Evolutionary conservation across 2,888 invertebrate species (phyloP), one percentile per base, ranked within the genome.

Genomic region (Cephus rjabovi): DNA sequence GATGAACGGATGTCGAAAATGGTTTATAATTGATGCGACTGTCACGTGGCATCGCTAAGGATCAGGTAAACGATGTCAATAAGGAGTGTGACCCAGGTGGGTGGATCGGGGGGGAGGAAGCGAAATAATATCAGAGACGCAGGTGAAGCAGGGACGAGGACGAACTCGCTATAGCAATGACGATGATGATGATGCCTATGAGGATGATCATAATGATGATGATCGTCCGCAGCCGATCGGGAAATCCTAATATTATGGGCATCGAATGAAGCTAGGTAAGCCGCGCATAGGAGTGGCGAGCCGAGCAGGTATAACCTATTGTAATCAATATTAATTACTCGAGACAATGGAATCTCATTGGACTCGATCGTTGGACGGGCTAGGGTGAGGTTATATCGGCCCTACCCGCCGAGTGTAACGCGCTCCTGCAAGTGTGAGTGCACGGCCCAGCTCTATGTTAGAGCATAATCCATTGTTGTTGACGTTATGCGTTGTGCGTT

Each of bases 311-410:
- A 89, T 89, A 90, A 90, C 89, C 90, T 86, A 90, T 90, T 90
- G 90, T 90, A 91, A 91, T 91, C 91, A 91, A 91, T 91, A 92
- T 92, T 92, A 92, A 92, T 92, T 91, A 92, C 91, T 90, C 89
- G 89, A 89, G 91, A 92, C 91, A 92, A 92, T 92, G 90, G 91
- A 91, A 91, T 91, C 91, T 91, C 91, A 91, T 91, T 91, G 91
- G 90, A 91, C 87, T 91, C 89, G 91, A 91, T 91, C 90, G 91
- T 89, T 90, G 90, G 87, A 86, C 87, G 88, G 84, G 85, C 86
- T 86, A 76, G 80, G 82, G 82, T 83, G 85, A 86, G 84, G 84
- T 82, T 84, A 81, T 87, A 86, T 87, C 76, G 77, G 78, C 80
- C 35, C 76, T 76, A 78, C 76, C 73, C 74, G 76, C 80, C 77